These are phyloP conservation scores for Auanema sp. DNA, from an alignment of 2,888 invertebrate genomes.

Conservation along the genomic window DNA sequence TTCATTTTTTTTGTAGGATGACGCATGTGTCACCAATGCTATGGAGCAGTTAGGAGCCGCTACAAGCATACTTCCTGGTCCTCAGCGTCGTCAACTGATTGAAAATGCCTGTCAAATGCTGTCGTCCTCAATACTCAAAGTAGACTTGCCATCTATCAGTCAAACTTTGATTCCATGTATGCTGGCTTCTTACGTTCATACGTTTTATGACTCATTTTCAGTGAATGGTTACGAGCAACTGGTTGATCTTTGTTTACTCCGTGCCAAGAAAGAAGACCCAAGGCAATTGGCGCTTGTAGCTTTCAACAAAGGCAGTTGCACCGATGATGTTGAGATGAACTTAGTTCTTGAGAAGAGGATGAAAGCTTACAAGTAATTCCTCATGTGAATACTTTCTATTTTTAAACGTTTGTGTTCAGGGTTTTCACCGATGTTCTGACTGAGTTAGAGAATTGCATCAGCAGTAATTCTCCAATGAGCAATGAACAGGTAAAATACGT, in stretches of 20 bases:
- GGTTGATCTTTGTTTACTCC: slow-evolving; percentile 82
- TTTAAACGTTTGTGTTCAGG: slow-evolving; percentile 84
- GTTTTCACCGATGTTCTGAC: slow-evolving; percentile 77
- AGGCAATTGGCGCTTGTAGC: slow-evolving; percentile 84
- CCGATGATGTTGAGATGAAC: slow-evolving; percentile 28
- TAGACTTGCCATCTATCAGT: slow-evolving; percentile 39
- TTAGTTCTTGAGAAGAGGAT: slow-evolving; percentile 20
- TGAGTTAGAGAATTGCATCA: slow-evolving; percentile 64
- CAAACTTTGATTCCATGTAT: slow-evolving; percentile 26
- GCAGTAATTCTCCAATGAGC: slow-evolving; percentile 14
- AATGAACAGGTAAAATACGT: slow-evolving; percentile 6
- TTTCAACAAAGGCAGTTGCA: slow-evolving; percentile 68
- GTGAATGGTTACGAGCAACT: slow-evolving; percentile 82
- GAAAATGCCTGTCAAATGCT: slow-evolving; percentile 43
- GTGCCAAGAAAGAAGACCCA: slow-evolving; percentile 85
- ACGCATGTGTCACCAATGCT: slow-evolving; percentile 46
- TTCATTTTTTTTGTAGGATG: slow-evolving; percentile 25
- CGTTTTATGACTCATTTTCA: slow-evolving; percentile 13
- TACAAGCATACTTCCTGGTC: slow-evolving; percentile 24
- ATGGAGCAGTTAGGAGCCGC: slow-evolving; percentile 50
- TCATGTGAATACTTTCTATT: slow-evolving; percentile 27
- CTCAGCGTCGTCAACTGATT: slow-evolving; percentile 32
- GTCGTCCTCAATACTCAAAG: slow-evolving; percentile 49
- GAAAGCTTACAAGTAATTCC: slow-evolving; percentile 14
- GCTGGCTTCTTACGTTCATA: slow-evolving; percentile 9